Percentiles rank a stretch among this genome's conserved stretches.
Evolutionary conservation across 2,888 invertebrate species (phyloP).

Genomic region (Pecten maximus): DNA sequence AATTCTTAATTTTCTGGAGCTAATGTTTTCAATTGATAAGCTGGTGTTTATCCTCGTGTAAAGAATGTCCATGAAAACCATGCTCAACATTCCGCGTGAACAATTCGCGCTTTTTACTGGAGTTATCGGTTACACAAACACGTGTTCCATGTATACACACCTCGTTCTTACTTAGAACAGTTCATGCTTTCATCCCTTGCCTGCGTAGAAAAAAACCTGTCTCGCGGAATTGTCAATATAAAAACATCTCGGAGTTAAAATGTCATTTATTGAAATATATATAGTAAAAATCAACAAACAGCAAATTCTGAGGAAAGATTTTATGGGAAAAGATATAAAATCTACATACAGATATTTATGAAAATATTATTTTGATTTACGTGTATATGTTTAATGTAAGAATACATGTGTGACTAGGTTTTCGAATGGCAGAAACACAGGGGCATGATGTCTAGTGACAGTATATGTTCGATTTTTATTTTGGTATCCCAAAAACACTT

Average conservation of each 20-base stretch:
- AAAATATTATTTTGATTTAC: no score
- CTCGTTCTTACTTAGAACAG: constrained; percentile 9
- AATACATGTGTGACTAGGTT: no score
- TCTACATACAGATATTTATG: no score
- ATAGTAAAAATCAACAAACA: neutral
- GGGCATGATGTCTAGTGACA: no score
- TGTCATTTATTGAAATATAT: neutral
- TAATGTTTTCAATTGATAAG: neutral
- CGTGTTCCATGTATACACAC: neutral
- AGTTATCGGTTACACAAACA: neutral
- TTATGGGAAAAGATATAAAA: no score
- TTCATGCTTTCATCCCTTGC: neutral
- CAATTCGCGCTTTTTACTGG: neutral
- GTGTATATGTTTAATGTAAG: no score
- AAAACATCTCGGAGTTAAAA: neutral
- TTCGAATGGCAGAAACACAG: no score
- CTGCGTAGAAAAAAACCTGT: neutral
- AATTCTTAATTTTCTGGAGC: neutral
- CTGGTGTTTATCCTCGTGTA: neutral
- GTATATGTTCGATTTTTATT: no score
- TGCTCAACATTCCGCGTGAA: neutral
- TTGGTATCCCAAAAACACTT: no score
- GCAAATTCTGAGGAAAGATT: no score
- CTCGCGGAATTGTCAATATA: neutral
- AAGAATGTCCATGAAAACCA: neutral